These are phyloP conservation scores for Oceanodroma tethys DNA, from an alignment of 2,113 vertebrate genomes.

Conservation along the genomic window DNA sequence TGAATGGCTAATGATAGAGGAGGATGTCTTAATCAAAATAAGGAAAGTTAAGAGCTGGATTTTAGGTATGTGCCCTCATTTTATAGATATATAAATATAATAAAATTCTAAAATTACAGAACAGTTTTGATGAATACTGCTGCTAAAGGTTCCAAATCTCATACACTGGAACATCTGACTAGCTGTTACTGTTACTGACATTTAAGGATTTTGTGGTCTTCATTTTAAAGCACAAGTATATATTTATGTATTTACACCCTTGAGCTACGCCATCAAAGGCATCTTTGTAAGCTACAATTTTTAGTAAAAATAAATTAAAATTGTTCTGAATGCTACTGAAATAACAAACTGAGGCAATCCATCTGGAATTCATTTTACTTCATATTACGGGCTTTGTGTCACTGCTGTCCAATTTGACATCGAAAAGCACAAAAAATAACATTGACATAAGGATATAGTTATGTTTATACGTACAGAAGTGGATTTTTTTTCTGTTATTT, in stretches of 20 bases:
- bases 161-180: neutral
- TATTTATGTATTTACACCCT: conserved; percentile 36
- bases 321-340: conserved; percentile 50
- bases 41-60: neutral
- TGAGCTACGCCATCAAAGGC: conserved; percentile 30
- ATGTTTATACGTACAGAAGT: conserved; percentile 39
- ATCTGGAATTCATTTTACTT: conserved; percentile 68
- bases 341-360: conserved; percentile 43
- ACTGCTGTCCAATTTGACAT: conserved; percentile 66
- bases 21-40: neutral
- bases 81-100: neutral
- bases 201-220: conserved; percentile 1
- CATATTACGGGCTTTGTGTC: conserved; percentile 53
- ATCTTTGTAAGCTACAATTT: conserved; percentile 48
- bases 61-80: neutral
- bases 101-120: neutral
- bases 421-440: conserved; percentile 60
- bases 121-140: neutral
- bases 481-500: conserved; percentile 2
- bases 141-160: neutral
- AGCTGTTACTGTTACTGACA: neutral
- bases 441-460: conserved; percentile 66
- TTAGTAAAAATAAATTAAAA: conserved; percentile 69
- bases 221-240: neutral
- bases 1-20: neutral